Evolutionary conservation across 2,113 vertebrate species (phyloP), one percentile per base, ranked within the genome.

Genomic region (Hemicordylus capensis): DNA sequence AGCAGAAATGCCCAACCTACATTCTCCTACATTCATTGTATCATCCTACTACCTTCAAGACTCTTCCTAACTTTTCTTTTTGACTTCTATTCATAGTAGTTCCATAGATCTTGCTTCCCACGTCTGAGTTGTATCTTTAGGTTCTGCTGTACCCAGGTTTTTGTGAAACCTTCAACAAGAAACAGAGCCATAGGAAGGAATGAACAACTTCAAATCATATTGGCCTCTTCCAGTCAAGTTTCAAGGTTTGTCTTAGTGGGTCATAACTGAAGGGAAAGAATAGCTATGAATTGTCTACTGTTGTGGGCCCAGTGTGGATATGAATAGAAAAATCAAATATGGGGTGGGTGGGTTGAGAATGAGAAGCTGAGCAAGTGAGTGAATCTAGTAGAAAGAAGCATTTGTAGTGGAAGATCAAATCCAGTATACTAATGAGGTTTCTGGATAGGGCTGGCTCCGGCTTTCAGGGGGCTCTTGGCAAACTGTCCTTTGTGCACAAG

Each of bases 1-100:
- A 85, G n/a, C 26, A 85, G 48, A 79, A 85, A 72, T 72, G 42
- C 76, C 42, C 66, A 79, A n/a, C 76, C 76, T 79, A 72, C 39
- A 79, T 79, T 79, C 56, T 79, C 39, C 79, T n/a, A 17, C 63
- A 72, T 15, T 79, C 42, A 51, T 34, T 67, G n/a, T 51, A 22
- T 69, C 58, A 72, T 85, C 42, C n/a, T 80, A 63, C 58, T 73
- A 17, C 61, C 54, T 51, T 79, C 46, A 61, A 79, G 51, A 69
- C 10, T 66, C 2, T 17, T 56, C 19, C 20, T 8, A 39, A 69
- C 39, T 67, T 58, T 19, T 4, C 4, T n/a, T 83, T 34, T 44
- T 69, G 20, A 48, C 63, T 75, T 75, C 59, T 63, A 44, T 46
- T 61, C 2, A n/a, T 7, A 48, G 42, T 48, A 22, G 46, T 59